Evolutionary conservation across 2,113 vertebrate genomes (phyloP).

Genomic region (Sitta europaea): DNA sequence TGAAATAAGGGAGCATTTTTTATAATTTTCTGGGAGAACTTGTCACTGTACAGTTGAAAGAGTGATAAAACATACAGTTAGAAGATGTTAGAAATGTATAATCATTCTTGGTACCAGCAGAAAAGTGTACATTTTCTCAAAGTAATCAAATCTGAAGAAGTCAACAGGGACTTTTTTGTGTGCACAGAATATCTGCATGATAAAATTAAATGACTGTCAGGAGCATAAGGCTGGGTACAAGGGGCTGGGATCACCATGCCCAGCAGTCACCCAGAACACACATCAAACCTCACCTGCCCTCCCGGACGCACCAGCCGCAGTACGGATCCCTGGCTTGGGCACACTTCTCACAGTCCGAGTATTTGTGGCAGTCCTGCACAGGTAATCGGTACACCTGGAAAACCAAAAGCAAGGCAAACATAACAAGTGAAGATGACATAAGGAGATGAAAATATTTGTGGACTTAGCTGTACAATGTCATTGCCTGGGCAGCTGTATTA

Average conservation of each 20-base stretch:
- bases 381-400: slow-evolving; percentile 78
- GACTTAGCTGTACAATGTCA: accelerated
- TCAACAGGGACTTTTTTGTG: not conserved
- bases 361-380: slow-evolving; percentile 85
- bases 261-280: not conserved
- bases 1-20: not conserved
- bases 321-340: slow-evolving; percentile 83
- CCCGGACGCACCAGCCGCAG: slow-evolving; percentile 93
- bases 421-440: not conserved
- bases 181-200: not conserved
- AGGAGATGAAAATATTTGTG: not conserved
- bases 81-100: not conserved
- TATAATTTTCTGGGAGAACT: not conserved
- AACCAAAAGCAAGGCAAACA: not conserved
- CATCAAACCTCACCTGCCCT: slow-evolving; percentile 76
- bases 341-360: slow-evolving; percentile 79
- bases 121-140: not conserved
- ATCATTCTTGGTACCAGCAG: not conserved
- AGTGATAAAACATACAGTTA: not conserved
- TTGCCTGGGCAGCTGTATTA: not conserved
- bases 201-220: not conserved
- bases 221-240: not conserved
- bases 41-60: not conserved
- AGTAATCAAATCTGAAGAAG: not conserved
- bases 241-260: accelerated